Evolutionary conservation across 2,113 vertebrate genomes (phyloP).

Genomic region (Ancistrus triradiatus): DNA sequence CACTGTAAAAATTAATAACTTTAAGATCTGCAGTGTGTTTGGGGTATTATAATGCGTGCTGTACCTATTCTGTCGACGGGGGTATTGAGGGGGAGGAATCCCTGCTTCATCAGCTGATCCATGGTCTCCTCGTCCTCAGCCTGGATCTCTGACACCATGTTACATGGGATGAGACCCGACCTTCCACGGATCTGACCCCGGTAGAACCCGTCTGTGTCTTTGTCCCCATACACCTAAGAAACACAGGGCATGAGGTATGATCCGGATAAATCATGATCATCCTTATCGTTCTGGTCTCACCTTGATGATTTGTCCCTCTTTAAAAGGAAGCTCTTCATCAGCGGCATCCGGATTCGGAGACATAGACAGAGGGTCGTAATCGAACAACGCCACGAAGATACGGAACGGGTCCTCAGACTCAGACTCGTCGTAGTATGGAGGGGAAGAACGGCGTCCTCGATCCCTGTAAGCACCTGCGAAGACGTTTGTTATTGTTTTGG

Average conservation of each 20-base stretch:
- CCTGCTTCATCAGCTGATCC: constrained; percentile 90
- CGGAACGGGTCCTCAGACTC: constrained; percentile 82
- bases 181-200: constrained; percentile 82
- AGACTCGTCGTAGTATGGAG: constrained; percentile 84
- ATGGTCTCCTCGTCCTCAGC: constrained; percentile 89
- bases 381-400: constrained; percentile 93
- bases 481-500: too few relatives aligned
- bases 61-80: constrained; percentile 87
- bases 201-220: constrained; percentile 94
- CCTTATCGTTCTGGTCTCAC: constrained; percentile 52
- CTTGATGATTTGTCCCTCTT: constrained; percentile 95
- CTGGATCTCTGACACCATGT: constrained; percentile 97
- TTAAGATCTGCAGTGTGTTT: too few relatives aligned
- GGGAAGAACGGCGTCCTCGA: constrained; percentile 76
- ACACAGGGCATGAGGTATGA: neutral
- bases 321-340: constrained; percentile 92
- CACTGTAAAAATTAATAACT: too few relatives aligned
- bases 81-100: constrained; percentile 90
- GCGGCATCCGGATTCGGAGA: constrained; percentile 93
- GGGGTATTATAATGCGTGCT: too few relatives aligned
- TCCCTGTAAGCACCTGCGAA: constrained; percentile 77
- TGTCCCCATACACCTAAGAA: constrained; percentile 87
- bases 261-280: neutral
- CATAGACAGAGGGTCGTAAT: constrained; percentile 94
- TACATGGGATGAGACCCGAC: constrained; percentile 89